phyloP scores from a whole-genome alignment of 2,113 vertebrate genomes.

The Typhlomys cinereus region DNA sequence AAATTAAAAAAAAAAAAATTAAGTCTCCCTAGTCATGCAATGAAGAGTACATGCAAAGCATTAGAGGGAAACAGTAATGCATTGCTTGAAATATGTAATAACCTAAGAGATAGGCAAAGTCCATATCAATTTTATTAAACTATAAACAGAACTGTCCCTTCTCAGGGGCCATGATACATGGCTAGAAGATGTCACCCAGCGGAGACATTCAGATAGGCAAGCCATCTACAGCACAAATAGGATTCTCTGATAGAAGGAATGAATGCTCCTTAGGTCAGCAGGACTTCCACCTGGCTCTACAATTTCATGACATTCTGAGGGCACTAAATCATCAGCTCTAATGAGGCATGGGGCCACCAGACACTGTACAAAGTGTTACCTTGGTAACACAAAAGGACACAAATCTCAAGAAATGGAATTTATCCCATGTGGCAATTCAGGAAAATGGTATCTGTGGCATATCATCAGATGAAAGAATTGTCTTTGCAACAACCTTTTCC shows the following conservation, averaged over 20 bases:
- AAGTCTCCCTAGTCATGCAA: background rate
- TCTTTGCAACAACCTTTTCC: too few species aligned
- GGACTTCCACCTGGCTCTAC: background rate
- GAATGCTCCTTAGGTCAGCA: background rate
- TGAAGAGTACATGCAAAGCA: background rate
- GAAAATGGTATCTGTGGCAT: background rate
- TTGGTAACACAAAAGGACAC: background rate
- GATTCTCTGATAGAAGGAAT: conserved; percentile 85
- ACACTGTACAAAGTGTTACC: background rate
- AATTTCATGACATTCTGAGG: background rate
- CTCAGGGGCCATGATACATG: background rate
- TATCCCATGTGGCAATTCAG: background rate
- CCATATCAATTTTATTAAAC: background rate
- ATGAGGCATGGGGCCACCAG: background rate
- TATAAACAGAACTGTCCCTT: background rate
- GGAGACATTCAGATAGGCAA: conserved; percentile 83
- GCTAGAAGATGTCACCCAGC: background rate
- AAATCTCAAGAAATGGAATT: background rate
- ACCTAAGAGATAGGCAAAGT: background rate
- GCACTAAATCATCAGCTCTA: background rate
- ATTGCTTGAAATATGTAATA: conserved; percentile 32
- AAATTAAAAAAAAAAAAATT: too few species aligned
- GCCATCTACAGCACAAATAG: conserved; percentile 84
- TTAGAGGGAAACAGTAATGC: background rate
- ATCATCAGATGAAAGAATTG: background rate